Percentiles rank a stretch among this genome's conserved stretches.
Conservation (phyloP, 2,797 vertebrate species). For the Micromesistius poutassou region DNA sequence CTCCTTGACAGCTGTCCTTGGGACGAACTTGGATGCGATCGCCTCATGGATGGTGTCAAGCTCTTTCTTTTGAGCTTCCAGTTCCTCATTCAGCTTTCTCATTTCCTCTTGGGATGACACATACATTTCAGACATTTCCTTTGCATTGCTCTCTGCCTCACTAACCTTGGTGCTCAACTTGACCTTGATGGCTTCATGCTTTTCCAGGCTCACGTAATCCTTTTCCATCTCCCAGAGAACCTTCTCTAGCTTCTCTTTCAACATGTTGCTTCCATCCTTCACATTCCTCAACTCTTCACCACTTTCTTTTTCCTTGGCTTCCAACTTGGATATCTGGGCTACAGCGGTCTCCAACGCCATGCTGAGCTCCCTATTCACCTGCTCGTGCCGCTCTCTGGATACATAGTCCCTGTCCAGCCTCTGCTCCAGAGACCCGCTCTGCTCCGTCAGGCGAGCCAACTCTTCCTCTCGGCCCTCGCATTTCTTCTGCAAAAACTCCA, state of each 20-base stretch:
- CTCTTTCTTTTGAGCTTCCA: conserved; percentile 87
- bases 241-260: conserved; percentile 74
- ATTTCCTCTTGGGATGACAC: conserved; percentile 75
- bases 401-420: conserved; percentile 77
- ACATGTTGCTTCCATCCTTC: conserved; percentile 76
- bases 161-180: conserved; percentile 59
- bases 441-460: conserved; percentile 60
- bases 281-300: conserved; percentile 73
- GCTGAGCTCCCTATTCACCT: conserved; percentile 70
- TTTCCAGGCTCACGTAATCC: conserved; percentile 71
- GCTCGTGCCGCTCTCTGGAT: conserved; percentile 73
- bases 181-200: conserved; percentile 68
- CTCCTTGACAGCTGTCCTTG: conserved; percentile 75
- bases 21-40: conserved; percentile 85
- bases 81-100: conserved; percentile 76
- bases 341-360: conserved; percentile 74
- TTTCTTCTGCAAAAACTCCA: conserved; percentile 71
- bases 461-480: conserved; percentile 71
- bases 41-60: conserved; percentile 91
- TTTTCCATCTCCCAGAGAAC: conserved; percentile 66
- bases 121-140: conserved; percentile 52
- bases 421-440: conserved; percentile 73
- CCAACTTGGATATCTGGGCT: conserved; percentile 73
- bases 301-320: conserved; percentile 65
- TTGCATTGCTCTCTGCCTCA: conserved; percentile 63